These are phyloP conservation scores for Anastrepha obliqua DNA, from an alignment of 1,140 invertebrate species.

Conservation along the genomic window DNA sequence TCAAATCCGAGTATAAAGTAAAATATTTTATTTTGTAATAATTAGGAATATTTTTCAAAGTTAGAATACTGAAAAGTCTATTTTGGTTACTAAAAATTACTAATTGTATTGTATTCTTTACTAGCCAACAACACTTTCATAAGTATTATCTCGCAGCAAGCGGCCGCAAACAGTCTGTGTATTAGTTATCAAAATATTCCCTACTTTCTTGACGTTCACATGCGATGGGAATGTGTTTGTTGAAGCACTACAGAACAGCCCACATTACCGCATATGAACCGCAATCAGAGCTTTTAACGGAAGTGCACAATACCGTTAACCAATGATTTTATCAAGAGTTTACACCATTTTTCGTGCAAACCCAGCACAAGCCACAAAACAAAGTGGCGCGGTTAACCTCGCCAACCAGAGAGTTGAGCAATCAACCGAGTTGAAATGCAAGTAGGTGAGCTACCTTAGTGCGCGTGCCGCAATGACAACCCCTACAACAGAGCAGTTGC, in stretches of 20 bases:
- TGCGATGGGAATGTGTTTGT: neutral
- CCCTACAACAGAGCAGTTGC: neutral
- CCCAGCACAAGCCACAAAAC: slow-evolving; percentile 28
- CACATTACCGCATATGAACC: neutral
- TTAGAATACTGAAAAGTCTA: too few relatives aligned
- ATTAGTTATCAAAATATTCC: too few relatives aligned
- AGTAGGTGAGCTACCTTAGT: neutral
- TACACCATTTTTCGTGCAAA: slow-evolving; percentile 2
- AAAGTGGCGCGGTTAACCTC: slow-evolving; percentile 36
- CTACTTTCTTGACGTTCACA: neutral
- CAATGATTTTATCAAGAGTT: slow-evolving; percentile 27
- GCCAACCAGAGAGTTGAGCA: slow-evolving; percentile 17
- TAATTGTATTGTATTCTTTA: too few relatives aligned
- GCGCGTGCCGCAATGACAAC: neutral
- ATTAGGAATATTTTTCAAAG: too few relatives aligned
- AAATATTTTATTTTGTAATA: too few relatives aligned
- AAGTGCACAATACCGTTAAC: slow-evolving; percentile 4
- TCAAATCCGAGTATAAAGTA: too few relatives aligned
- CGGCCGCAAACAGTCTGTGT: too few relatives aligned
- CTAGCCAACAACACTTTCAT: too few relatives aligned
- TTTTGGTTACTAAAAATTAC: too few relatives aligned
- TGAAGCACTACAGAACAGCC: neutral
- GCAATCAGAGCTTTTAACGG: slow-evolving; percentile 1
- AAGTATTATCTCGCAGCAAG: too few relatives aligned
- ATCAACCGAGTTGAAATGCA: neutral